Evolutionary conservation across 2,888 invertebrate species (phyloP), one percentile per base, ranked within the genome.

Genomic region (Suillia variegata): DNA sequence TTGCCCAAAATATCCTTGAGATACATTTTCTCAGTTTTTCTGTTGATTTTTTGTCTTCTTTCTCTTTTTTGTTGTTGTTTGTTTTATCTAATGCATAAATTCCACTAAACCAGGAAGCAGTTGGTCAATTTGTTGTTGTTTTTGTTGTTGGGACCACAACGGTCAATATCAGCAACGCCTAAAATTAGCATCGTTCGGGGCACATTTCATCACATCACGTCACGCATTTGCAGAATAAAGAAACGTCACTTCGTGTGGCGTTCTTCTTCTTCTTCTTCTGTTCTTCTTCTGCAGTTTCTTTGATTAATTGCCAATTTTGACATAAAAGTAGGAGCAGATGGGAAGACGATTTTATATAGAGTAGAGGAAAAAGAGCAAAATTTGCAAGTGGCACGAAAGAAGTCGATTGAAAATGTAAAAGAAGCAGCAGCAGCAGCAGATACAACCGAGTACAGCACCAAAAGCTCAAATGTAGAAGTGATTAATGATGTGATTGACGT

Each of bases 401-500:
- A 38, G n/a, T n/a, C n/a, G n/a, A n/a, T 38, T 5, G 38, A n/a
- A 38, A 26, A 13, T 13, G 38, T 8, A 38, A 13, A 12, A n/a
- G 38, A n/a, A 38, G 38, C 38, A 5, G 38, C 6, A 38, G 6
- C 12, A n/a, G 13, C 38, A 38, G 6, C 10, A 38, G n/a, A 38
- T 8, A 38, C 5, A 12, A 5, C 12, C 6, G 6, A 12, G 5
- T 31, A 12, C 31, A 31, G 31, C 31, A 5, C 5, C 6, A 5
- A 31, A 12, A 38, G 38, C 10, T 8, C n/a, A 38, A n/a, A n/a
- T 52, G 34, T 17, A 45, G n/a, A 33, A 62, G 57, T 68, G 69
- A 70, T 69, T 69, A 69, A 69, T 69, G 69, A 70, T 60, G 60
- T 70, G 69, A 67, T 70, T 67, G 69, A 69, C 61, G 24, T 47